These are phyloP conservation scores for Microcebus griseorufus DNA, from an alignment of 2,113 vertebrate species.

Conservation along the genomic window DNA sequence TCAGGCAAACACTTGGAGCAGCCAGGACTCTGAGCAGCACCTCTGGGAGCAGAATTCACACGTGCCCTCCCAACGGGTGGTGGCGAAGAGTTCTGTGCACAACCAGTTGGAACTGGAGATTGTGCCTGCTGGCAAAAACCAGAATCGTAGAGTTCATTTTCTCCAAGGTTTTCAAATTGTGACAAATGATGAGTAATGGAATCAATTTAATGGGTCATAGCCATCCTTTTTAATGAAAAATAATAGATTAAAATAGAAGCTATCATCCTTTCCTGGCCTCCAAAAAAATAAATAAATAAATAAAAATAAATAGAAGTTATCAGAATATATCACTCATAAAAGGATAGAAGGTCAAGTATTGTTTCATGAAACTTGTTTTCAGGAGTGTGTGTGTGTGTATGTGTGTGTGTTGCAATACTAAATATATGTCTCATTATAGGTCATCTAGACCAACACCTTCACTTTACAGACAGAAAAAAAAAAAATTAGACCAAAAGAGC, in stretches of 20 bases:
- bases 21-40: too few species aligned
- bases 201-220: not conserved
- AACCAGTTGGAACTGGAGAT: not conserved
- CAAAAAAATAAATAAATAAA: too few species aligned
- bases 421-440: not conserved
- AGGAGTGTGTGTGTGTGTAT: not conserved
- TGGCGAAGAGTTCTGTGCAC: not conserved
- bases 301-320: not conserved
- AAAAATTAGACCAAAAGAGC: not conserved
- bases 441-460: not conserved
- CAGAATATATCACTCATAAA: not conserved
- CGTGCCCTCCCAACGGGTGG: too few species aligned
- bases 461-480: not conserved
- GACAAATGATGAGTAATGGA: not conserved
- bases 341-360: not conserved
- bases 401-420: not conserved
- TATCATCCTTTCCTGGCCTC: too few species aligned
- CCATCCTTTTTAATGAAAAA: not conserved
- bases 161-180: not conserved
- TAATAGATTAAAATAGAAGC: not conserved
- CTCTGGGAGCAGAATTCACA: too few species aligned
- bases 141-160: not conserved
- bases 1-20: too few species aligned
- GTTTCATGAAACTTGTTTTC: not conserved
- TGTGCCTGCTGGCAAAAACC: not conserved